These are phyloP conservation scores for Lampris incognitus DNA, from an alignment of 2,113 vertebrate genomes.

Conservation along the genomic window DNA sequence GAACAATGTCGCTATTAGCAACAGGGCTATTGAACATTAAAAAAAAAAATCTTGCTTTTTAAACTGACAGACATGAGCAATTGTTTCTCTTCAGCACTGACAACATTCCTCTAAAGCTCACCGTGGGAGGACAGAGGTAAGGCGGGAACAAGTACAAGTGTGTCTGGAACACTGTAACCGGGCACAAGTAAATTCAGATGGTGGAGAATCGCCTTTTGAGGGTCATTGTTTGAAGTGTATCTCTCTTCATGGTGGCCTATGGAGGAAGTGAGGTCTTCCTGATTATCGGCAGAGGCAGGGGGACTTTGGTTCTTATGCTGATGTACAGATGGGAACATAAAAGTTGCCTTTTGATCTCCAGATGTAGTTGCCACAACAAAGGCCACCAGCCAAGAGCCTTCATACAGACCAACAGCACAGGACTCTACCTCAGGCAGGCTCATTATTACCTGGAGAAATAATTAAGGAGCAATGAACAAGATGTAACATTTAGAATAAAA, in stretches of 20 bases:
- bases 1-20: constrained; percentile 10
- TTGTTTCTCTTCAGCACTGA: neutral
- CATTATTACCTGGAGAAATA: constrained; percentile 81
- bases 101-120: constrained; percentile 56
- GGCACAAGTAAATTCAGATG: constrained; percentile 84
- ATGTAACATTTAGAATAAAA: neutral
- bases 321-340: constrained; percentile 4
- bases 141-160: constrained; percentile 82
- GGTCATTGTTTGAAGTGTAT: constrained; percentile 44
- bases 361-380: constrained; percentile 83
- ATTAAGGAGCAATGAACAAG: neutral
- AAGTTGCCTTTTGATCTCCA: constrained; percentile 30
- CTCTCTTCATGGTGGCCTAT: constrained; percentile 3
- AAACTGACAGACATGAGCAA: neutral
- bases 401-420: constrained; percentile 85
- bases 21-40: neutral
- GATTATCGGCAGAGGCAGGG: neutral
- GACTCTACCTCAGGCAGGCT: constrained; percentile 84
- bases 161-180: constrained; percentile 87
- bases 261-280: neutral
- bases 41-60: neutral
- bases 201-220: constrained; percentile 71
- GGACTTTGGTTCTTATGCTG: neutral
- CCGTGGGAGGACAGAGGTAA: constrained; percentile 90
- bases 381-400: constrained; percentile 84